phyloP scores from a whole-genome alignment of 2,113 vertebrate species.

The Tragelaphus imberbis region DNA sequence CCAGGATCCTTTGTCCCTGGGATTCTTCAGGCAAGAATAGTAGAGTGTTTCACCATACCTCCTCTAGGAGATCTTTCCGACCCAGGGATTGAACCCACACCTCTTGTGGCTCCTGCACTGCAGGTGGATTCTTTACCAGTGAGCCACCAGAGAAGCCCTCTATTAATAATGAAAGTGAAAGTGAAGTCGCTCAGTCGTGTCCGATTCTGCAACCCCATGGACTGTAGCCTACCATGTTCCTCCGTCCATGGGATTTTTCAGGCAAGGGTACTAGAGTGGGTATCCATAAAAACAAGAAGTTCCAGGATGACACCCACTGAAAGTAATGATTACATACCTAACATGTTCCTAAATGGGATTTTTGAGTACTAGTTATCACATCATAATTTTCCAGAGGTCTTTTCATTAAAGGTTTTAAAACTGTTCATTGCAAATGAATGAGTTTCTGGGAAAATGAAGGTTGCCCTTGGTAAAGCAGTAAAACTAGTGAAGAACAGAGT shows the following conservation, averaged over 20 bases:
- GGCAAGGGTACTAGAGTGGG: background rate
- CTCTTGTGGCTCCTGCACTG: background rate
- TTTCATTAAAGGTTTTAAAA: background rate
- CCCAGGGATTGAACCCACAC: background rate
- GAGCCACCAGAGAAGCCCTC: background rate
- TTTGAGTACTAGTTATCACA: background rate
- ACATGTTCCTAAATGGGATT: background rate
- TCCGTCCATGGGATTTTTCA: background rate
- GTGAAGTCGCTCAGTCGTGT: background rate
- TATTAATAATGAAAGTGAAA: background rate
- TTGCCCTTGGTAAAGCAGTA: background rate
- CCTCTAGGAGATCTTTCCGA: background rate
- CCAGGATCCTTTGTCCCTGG: background rate
- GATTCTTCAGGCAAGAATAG: background rate
- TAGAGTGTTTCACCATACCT: background rate
- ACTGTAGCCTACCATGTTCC: background rate
- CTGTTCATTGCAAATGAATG: background rate
- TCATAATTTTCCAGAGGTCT: background rate
- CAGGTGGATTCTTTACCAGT: background rate
- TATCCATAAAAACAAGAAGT: background rate
- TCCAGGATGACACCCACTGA: background rate
- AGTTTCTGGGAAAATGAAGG: background rate
- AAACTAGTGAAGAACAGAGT: background rate
- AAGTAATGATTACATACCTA: background rate
- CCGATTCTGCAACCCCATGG: accelerated